Evolutionary conservation across 2,113 vertebrate species (phyloP).

Genomic region (Clarias batrachus): DNA sequence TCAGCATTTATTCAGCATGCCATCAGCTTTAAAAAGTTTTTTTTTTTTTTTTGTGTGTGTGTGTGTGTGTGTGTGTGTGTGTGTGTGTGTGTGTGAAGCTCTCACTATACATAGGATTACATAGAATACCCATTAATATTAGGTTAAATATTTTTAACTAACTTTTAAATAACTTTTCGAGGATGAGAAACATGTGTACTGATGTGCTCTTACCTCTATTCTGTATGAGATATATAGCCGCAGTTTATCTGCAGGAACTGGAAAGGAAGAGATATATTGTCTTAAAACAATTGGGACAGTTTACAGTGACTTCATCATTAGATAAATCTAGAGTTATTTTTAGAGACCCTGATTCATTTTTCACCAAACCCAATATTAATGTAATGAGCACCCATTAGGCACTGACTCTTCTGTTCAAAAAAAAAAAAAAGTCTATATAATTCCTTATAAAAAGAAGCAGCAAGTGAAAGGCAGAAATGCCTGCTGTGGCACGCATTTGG

Average conservation of each 20-base stretch:
- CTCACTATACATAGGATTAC: no score
- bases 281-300: background rate
- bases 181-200: background rate
- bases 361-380: background rate
- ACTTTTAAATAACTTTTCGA: background rate
- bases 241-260: slow-evolving; percentile 78
- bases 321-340: background rate
- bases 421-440: slow-evolving; percentile 5
- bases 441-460: slow-evolving; percentile 7
- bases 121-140: background rate
- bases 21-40: no score
- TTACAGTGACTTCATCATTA: background rate
- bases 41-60: no score
- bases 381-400: slow-evolving; percentile 19
- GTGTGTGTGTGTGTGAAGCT: no score
- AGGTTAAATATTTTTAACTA: no score
- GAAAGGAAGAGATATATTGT: slow-evolving; percentile 38
- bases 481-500: slow-evolving; percentile 29
- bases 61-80: no score
- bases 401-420: background rate
- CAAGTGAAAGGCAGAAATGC: slow-evolving; percentile 22
- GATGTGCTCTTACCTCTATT: slow-evolving; percentile 68
- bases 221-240: slow-evolving; percentile 82
- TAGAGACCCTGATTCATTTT: slow-evolving; percentile 1
- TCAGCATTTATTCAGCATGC: background rate